These are phyloP conservation scores for Malurus cyaneus DNA, from an alignment of 2,113 vertebrate genomes.

Conservation along the genomic window DNA sequence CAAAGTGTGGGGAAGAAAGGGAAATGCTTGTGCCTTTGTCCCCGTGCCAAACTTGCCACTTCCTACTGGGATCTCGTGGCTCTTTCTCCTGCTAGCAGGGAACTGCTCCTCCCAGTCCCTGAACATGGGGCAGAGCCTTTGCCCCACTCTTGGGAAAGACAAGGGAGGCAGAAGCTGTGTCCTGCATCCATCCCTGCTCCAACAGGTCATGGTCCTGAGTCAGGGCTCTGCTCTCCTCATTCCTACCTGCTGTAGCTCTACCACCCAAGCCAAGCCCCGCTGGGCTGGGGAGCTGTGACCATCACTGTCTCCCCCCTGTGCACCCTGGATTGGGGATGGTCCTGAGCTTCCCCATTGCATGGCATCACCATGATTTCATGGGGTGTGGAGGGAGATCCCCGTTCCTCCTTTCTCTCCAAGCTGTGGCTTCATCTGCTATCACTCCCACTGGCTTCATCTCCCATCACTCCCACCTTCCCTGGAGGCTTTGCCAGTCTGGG, in stretches of 20 bases:
- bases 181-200: neutral
- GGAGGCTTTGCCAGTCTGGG: neutral
- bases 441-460: rapidly evolving
- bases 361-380: no score
- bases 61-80: neutral
- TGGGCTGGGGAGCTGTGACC: neutral
- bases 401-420: neutral
- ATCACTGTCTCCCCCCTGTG: neutral
- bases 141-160: rapidly evolving
- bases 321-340: neutral
- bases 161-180: neutral
- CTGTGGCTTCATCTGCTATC: neutral
- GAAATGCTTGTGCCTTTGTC: rapidly evolving
- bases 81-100: neutral
- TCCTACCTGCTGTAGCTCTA: neutral
- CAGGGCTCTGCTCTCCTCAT: neutral
- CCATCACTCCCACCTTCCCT: rapidly evolving
- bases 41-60: neutral
- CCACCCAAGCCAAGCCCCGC: rapidly evolving
- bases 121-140: rapidly evolving
- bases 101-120: neutral
- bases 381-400: neutral
- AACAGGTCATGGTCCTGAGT: neutral
- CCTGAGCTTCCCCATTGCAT: rapidly evolving
- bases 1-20: neutral